phyloP scores from a whole-genome alignment of 2,888 invertebrate genomes.

The Ectemnius continuus region DNA sequence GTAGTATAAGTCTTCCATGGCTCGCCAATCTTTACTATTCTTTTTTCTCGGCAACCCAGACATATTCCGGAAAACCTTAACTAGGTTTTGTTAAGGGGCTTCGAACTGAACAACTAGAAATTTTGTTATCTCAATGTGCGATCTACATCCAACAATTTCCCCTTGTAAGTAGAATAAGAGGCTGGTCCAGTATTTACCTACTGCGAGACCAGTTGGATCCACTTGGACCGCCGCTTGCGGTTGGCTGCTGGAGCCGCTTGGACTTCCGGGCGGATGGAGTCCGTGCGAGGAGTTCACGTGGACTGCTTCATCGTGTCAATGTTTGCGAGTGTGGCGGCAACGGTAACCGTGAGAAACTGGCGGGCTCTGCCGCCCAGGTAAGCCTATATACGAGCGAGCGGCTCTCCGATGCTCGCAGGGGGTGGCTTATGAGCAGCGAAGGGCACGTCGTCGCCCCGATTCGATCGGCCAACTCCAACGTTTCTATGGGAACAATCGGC shows the following conservation, averaged over 20 bases:
- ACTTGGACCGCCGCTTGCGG: slow-evolving; percentile 16
- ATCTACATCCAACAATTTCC: no score
- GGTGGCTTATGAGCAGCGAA: slow-evolving; percentile 30
- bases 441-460: slow-evolving; percentile 53
- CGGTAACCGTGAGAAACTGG: slow-evolving; percentile 24
- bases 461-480: slow-evolving; percentile 65
- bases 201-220: neutral
- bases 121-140: no score
- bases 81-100: no score
- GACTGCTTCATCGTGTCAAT: slow-evolving; percentile 54
- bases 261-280: slow-evolving; percentile 4
- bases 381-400: slow-evolving; percentile 12
- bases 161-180: neutral
- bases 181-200: slow-evolving; percentile 24
- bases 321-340: slow-evolving; percentile 58
- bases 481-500: slow-evolving; percentile 74
- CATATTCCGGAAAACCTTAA: no score
- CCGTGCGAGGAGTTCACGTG: slow-evolving; percentile 10
- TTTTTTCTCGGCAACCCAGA: no score
- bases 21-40: no score
- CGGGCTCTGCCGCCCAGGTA: slow-evolving; percentile 45
- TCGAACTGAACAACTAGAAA: no score
- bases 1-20: no score
- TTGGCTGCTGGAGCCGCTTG: slow-evolving; percentile 16
- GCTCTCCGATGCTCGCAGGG: no score